phyloP scores from a whole-genome alignment of 2,113 vertebrate genomes.

The Eubucco bourcierii region DNA sequence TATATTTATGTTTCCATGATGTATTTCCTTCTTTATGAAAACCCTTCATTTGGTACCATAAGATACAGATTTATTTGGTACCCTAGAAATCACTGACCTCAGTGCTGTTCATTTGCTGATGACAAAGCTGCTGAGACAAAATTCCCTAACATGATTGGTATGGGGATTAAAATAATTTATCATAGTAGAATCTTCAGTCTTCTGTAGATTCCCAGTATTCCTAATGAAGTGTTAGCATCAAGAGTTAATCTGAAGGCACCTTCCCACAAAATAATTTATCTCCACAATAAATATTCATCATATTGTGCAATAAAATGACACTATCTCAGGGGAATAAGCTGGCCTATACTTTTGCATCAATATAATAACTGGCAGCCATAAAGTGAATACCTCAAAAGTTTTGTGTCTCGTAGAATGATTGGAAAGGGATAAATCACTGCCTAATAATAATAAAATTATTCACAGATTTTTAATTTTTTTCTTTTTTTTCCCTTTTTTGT shows the following conservation, averaged over 20 bases:
- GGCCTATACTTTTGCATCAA: not conserved
- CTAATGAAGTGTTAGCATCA: constrained; percentile 33
- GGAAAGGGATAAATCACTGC: not conserved
- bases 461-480: not conserved
- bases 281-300: constrained; percentile 32
- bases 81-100: constrained; percentile 58
- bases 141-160: constrained; percentile 1
- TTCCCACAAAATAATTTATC: not conserved
- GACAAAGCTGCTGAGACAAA: constrained; percentile 54
- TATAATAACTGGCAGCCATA: not conserved
- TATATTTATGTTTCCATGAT: constrained; percentile 17
- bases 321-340: not conserved
- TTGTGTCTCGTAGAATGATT: constrained; percentile 31
- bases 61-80: constrained; percentile 46
- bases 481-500: not conserved
- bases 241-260: constrained; percentile 10
- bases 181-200: not conserved
- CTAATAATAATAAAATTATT: not conserved
- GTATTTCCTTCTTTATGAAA: not conserved
- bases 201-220: constrained; percentile 31
- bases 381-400: not conserved
- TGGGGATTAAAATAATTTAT: constrained; percentile 45
- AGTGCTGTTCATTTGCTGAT: constrained; percentile 31
- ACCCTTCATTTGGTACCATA: not conserved
- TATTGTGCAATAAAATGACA: not conserved